A percentile compares a stretch with the other conserved stretches of the same genome.
phyloP scores from a whole-genome alignment of 1,140 invertebrate species.

The Drosophila kepulauana region DNA sequence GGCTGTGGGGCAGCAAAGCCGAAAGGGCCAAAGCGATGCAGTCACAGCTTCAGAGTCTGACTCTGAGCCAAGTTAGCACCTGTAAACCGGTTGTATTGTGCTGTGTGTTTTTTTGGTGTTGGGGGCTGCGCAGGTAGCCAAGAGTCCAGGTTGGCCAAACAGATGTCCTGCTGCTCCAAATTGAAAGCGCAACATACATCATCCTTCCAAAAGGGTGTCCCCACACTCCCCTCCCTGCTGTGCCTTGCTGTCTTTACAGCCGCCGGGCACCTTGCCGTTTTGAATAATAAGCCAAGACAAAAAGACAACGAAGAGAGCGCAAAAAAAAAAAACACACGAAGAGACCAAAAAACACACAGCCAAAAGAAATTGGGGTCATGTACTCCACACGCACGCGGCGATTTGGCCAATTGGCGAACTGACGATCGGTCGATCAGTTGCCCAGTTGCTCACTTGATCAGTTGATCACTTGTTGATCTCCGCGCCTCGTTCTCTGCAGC shows the following conservation, averaged over 20 bases:
- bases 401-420: conserved; percentile 9
- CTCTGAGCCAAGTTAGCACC: conserved; percentile 70
- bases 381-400: conserved; percentile 64
- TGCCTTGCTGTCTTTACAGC: not conserved
- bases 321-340: conserved; percentile 8
- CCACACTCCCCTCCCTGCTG: not conserved
- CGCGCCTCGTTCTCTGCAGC: not conserved
- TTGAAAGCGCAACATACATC: conserved; percentile 84
- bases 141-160: conserved; percentile 46
- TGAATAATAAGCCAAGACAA: conserved; percentile 53
- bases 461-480: conserved; percentile 2
- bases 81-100: conserved; percentile 68
- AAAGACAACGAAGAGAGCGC: not conserved
- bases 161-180: conserved; percentile 84
- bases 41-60: not conserved
- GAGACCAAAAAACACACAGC: conserved; percentile 31
- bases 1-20: conserved; percentile 69
- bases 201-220: conserved; percentile 57
- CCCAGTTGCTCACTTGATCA: not conserved
- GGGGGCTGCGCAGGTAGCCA: conserved; percentile 38
- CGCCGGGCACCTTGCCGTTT: conserved; percentile 57
- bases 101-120: not conserved
- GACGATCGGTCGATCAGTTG: conserved; percentile 2
- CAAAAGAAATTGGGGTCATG: conserved; percentile 83
- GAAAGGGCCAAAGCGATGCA: conserved; percentile 32